These are phyloP conservation scores for Ranitomeya imitator DNA, from an alignment of 2,113 vertebrate genomes.

Conservation along the genomic window DNA sequence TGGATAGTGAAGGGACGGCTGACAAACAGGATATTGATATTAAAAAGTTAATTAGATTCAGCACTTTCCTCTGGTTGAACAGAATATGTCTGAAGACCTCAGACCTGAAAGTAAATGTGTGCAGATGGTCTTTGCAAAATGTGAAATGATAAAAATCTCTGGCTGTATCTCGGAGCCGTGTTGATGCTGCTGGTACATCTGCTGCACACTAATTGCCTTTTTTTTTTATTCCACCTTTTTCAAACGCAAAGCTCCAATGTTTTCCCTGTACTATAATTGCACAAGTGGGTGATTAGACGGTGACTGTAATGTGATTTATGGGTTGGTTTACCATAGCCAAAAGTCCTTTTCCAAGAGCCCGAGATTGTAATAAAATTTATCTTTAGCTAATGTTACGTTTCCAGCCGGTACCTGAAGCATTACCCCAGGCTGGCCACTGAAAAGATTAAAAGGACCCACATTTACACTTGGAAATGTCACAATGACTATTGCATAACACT, in stretches of 20 bases:
- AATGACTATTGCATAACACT: not conserved
- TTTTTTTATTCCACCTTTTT: slow-evolving; percentile 63
- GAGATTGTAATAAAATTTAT: slow-evolving; percentile 71
- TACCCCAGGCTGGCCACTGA: slow-evolving; percentile 17
- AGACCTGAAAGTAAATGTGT: slow-evolving; percentile 62
- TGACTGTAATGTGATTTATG: slow-evolving; percentile 69
- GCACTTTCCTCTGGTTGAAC: slow-evolving; percentile 59
- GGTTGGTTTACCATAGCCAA: slow-evolving; percentile 66
- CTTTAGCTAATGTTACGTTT: slow-evolving; percentile 62
- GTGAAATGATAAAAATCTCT: slow-evolving; percentile 66
- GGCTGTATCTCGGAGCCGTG: slow-evolving; percentile 54
- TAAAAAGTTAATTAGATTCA: slow-evolving; percentile 67
- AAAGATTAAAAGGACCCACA: not conserved
- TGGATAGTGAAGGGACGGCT: slow-evolving; percentile 62
- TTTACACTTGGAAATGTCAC: not conserved
- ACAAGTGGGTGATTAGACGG: slow-evolving; percentile 60
- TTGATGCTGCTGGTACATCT: slow-evolving; percentile 63
- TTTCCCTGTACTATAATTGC: slow-evolving; percentile 65
- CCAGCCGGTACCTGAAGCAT: slow-evolving; percentile 58
- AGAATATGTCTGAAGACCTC: slow-evolving; percentile 64
- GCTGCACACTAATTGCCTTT: slow-evolving; percentile 68
- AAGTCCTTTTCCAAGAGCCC: slow-evolving; percentile 65
- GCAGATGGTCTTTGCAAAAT: slow-evolving; percentile 70
- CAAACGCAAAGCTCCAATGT: slow-evolving; percentile 62
- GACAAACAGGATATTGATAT: slow-evolving; percentile 62